Percentiles rank a stretch among this genome's conserved stretches.
These are phyloP conservation scores for Melanotaenia maccullochi DNA, from an alignment of 2,797 vertebrate species.

Conservation along the genomic window DNA sequence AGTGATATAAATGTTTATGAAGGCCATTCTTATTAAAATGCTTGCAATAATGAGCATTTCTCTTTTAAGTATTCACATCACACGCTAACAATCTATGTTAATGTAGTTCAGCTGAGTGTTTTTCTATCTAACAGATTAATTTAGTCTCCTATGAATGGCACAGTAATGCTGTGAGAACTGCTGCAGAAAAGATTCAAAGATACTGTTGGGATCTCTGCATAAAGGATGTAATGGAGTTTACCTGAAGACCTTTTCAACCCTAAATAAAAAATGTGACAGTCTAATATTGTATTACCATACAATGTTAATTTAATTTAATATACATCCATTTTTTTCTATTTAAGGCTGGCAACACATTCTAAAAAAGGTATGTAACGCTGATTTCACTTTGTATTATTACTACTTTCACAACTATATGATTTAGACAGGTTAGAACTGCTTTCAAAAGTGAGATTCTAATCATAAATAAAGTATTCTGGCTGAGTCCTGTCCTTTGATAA, in stretches of 20 bases:
- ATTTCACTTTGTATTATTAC: no score
- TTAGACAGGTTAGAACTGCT: neutral
- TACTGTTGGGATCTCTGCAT: neutral
- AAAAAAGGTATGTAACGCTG: neutral
- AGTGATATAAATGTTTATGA: neutral
- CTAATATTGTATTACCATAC: neutral
- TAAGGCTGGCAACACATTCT: neutral
- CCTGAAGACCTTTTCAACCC: neutral
- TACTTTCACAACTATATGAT: neutral
- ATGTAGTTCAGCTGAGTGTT: neutral
- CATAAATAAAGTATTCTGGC: no score
- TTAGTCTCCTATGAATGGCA: slow-evolving; percentile 1
- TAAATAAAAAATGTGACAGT: neutral
- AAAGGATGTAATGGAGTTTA: neutral
- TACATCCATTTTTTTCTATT: neutral
- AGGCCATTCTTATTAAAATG: neutral
- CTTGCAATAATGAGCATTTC: neutral
- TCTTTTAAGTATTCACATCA: neutral
- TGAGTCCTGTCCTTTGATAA: no score
- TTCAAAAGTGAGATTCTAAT: no score
- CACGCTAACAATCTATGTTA: neutral
- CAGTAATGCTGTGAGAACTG: neutral
- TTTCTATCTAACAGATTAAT: neutral
- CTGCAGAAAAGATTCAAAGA: neutral
- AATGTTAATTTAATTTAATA: neutral